A percentile compares a stretch with the other conserved stretches of the same genome.
phyloP scores from a whole-genome alignment of 1,140 invertebrate genomes.

The Megalopta genalis region DNA sequence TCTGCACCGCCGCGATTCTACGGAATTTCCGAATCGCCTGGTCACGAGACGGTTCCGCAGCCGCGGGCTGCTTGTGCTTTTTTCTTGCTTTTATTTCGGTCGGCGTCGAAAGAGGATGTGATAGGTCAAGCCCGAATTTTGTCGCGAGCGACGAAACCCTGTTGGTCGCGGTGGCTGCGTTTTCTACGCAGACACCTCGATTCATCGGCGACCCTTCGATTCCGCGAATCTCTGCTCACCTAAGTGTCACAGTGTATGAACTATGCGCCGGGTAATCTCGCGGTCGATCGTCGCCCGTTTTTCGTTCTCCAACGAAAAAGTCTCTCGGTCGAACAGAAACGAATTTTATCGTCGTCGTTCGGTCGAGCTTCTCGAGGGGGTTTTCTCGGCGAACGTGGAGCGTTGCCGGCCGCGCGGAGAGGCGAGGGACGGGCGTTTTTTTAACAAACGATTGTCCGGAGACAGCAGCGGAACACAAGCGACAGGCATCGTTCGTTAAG shows the following conservation, averaged over 20 bases:
- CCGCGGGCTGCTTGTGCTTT: conserved; percentile 14
- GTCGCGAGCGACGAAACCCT: conserved; percentile 51
- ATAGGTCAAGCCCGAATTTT: conserved; percentile 56
- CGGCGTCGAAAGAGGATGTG: conserved; percentile 54
- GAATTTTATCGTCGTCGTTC: not conserved
- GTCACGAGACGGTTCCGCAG: conserved; percentile 37
- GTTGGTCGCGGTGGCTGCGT: conserved; percentile 14
- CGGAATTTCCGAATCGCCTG: conserved; percentile 27
- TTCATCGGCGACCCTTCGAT: conserved; percentile 6
- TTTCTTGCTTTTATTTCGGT: not conserved
- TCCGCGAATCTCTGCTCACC: not conserved
- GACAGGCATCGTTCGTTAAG: conserved; percentile 56
- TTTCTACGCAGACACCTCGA: not conserved
- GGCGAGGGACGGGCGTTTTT: not conserved
- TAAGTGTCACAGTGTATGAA: not conserved
- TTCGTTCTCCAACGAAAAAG: too few species aligned
- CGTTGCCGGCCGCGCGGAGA: not conserved
- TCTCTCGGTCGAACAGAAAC: too few species aligned
- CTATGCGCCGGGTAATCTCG: not conserved
- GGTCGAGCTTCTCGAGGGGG: not conserved
- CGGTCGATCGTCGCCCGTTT: not conserved
- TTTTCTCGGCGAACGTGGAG: not conserved
- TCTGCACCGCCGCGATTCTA: conserved; percentile 13
- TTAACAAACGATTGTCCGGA: conserved; percentile 36
- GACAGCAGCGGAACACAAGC: conserved; percentile 5